Base-by-base conservation (phyloP, 2,797 vertebrate genomes). In the Chiloscyllium punctatum region DNA sequence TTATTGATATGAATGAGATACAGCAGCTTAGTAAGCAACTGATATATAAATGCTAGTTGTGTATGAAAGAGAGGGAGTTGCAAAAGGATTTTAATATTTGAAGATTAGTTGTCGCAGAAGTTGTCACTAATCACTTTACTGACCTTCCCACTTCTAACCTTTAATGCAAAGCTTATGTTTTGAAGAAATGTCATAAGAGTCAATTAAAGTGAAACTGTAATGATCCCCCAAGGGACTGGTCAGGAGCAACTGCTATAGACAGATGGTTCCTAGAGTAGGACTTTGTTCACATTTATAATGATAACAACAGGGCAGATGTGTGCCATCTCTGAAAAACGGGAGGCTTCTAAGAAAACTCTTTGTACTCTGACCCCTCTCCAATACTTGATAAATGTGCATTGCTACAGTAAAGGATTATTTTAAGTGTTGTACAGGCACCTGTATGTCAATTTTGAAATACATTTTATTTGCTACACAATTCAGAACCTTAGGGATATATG, bases 191-290 rank as follows among this genome's bases (percentile, higher is more conserved):
- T 33, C 94, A 48, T 95, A 77, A 5, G 30, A 72, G 69, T 95
- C 42, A 30, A 95, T 95, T 77, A 72, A 94, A 72, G 48, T 16
- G 53, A 57, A 42, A 23, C 94, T 30, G 72, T 95, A 95, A 95
- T 57, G 94, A 95, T 69, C 68, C 95, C 94, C 94, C 69, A 33
- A 51, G 94, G 51, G 94, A 72, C 71, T 53, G 69, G 94, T 94
- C 48, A 51, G 42, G 74, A 94, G 37, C 23, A 72, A 69, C 42
- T 74, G n/a, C 51, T 27, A 94, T 94, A 48, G 94, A 94, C 94
- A 94, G 94, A 5, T 51, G 42, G 68, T 74, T 69, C 69, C 42
- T 3, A 51, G 94, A 74, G 94, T 71, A 21, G 13, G 23, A 37
- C 5, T 94, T 94, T 51, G 53, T 72, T 72, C 71, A 74, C 25